Evolutionary conservation across 2,797 vertebrate species (phyloP), one percentile per base, ranked within the genome.

Genomic region (Coreius guichenoti): DNA sequence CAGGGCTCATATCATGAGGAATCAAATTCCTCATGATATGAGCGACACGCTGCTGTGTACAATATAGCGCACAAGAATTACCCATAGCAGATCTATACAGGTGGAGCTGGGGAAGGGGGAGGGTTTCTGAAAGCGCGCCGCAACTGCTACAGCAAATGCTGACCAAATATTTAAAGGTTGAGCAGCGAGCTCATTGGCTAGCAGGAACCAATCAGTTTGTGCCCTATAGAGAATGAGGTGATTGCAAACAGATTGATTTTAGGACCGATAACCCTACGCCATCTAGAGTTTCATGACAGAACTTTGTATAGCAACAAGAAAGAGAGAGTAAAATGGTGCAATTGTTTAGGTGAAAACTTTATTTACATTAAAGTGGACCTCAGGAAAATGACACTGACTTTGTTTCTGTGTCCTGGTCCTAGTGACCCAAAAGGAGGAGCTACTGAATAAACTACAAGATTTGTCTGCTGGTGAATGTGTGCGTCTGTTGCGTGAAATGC

Each of bases 401-500:
- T 72, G 23, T 73, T n/a, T 73, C 9, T 86, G 29, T 65, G 26
- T 65, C n/a, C 29, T 69, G 31, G 5, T 72, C 16, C 12, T 23
- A 86, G 69, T 6, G 7, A 51, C 17, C 8, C 45, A 69, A n/a
- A 81, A 29, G 3, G 23, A 75, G 23, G 39, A 49, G 39, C 9
- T 81, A n/a, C 49, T 81, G 23, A 68, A 33, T 23, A 92, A 94
- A 88, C 92, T 98, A 23, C 92, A 86, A 91, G 92, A 91, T 84
- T 90, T 97, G 45, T 80, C 95, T 0, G 88, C 29, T 33, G 80
- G 65, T 3, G 96, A 97, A 47, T 79, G 92, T 33, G 88, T 89
- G 67, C 91, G 87, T 47, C 88, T 93, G 92, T 91, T 98, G 82
- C 93, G 92, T 51, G 82, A 83, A 0, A 86, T 95, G 93, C 94